phyloP scores from a whole-genome alignment of 64 coral and sea anemone genomes.

The Montipora efflorescens region DNA sequence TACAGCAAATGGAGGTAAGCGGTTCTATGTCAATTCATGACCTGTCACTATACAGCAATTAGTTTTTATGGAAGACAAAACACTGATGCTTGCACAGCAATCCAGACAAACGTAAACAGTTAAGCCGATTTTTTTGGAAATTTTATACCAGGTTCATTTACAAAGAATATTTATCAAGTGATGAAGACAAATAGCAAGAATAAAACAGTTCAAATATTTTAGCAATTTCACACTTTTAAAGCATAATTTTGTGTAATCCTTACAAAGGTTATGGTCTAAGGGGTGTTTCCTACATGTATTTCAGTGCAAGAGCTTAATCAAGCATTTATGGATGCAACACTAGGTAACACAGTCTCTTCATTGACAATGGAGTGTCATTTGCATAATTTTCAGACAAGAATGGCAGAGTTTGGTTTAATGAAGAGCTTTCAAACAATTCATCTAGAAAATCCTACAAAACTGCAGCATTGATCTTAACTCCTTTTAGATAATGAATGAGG shows the following conservation, averaged over 20 bases:
- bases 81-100: not conserved
- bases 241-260: not conserved
- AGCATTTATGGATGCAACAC: not conserved
- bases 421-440: not conserved
- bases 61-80: not conserved
- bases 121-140: too few species aligned
- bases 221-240: not conserved
- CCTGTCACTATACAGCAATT: not conserved
- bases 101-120: not conserved
- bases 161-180: not conserved
- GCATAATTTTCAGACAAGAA: constrained; percentile 75
- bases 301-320: not conserved
- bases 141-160: too few species aligned
- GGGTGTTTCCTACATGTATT: not conserved
- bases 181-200: not conserved
- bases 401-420: constrained; percentile 11
- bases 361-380: not conserved
- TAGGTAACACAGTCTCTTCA: not conserved
- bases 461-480: too few species aligned
- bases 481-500: too few species aligned
- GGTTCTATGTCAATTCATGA: constrained; percentile 12
- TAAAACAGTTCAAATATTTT: not conserved
- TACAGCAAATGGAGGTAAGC: constrained; percentile 17
- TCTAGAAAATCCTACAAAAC: not conserved
- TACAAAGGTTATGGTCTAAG: not conserved